Evolutionary conservation across 2,888 invertebrate genomes (phyloP), one percentile per base, ranked within the genome.

Genomic region (Acrobasis repandana): DNA sequence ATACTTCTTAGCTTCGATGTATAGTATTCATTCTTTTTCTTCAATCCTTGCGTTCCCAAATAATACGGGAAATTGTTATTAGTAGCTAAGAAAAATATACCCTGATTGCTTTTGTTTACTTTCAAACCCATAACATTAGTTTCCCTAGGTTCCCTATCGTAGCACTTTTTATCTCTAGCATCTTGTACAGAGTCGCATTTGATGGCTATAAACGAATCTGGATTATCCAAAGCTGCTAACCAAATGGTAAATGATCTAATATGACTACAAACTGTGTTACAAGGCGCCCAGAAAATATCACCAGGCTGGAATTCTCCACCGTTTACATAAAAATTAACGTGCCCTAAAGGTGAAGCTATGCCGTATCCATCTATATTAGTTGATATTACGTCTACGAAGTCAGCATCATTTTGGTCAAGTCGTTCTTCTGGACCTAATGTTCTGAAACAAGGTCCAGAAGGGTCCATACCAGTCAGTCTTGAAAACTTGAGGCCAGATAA

Each of bases 181-280:
- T 77, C 70, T 36, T 78, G 78, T 0, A 80, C 75, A 0, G 77
- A 75, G 58, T 76, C 73, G 46, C 79, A 80, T 38, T 73, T 66
- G 6, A 79, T 65, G 0, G 71, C 78, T 9, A 79, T 68, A 56
- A 80, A 80, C 0, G 67, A 65, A 1, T 70, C 54, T 0, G 71
- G 75, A 51, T 77, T 60, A 9, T 58, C 60, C 10, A 80, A 34
- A 1, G 77, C 73, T 3, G 75, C 64, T 3, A 73, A 14, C 79
- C 80, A 80, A 1, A 77, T 10, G 0, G 65, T 67, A 33, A 61
- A 72, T 0, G 76, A 63, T 28, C 75, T 64, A 0, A 72, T 34
- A 49, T 80, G 80, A 48, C 77, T 77, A 47, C 78, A 78, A 0
- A 77, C 1, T 2, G 68, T 51, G n/a, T 63, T 67, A 36, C 79